A percentile compares a stretch with the other conserved stretches of the same genome.
Evolutionary conservation across 2,888 invertebrate genomes (phyloP).

Genomic region (Phyllotreta striolata): DNA sequence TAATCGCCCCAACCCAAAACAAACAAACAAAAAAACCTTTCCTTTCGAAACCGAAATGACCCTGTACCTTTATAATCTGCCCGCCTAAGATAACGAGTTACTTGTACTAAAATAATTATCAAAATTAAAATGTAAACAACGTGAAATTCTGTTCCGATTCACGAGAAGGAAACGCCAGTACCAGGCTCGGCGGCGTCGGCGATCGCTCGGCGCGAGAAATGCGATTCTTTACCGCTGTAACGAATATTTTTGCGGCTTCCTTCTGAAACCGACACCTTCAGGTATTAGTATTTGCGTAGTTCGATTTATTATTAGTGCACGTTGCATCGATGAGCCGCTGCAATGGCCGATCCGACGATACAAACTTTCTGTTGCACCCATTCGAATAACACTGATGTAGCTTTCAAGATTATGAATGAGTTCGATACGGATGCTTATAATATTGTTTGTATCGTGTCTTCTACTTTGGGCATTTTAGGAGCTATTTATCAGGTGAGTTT

Average conservation of each 20-base stretch:
- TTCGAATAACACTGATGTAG: conserved; percentile 70
- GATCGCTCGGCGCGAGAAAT: background rate
- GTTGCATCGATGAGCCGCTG: conserved; percentile 12
- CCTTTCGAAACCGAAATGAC: conserved; percentile 7
- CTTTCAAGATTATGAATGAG: conserved; percentile 72
- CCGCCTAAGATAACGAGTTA: conserved; percentile 1
- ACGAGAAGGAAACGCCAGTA: background rate
- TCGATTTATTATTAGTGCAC: conserved; percentile 1
- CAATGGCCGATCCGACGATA: conserved; percentile 84
- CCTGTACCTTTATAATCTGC: conserved; percentile 14
- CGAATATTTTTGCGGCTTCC: conserved; percentile 11
- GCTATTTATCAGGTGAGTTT: conserved; percentile 76
- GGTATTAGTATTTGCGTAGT: background rate
- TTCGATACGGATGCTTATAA: conserved; percentile 81
- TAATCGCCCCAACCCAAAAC: background rate
- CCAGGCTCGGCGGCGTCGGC: background rate
- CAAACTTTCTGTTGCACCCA: conserved; percentile 83
- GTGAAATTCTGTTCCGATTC: background rate
- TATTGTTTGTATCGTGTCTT: conserved; percentile 75
- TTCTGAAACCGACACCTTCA: background rate
- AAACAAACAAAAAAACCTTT: background rate
- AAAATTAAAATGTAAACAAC: conserved; percentile 6
- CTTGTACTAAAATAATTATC: conserved; percentile 7
- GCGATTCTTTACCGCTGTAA: background rate
- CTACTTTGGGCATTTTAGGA: conserved; percentile 76